phyloP scores from a whole-genome alignment of 2,113 vertebrate genomes.

The Pachyramphus minor region DNA sequence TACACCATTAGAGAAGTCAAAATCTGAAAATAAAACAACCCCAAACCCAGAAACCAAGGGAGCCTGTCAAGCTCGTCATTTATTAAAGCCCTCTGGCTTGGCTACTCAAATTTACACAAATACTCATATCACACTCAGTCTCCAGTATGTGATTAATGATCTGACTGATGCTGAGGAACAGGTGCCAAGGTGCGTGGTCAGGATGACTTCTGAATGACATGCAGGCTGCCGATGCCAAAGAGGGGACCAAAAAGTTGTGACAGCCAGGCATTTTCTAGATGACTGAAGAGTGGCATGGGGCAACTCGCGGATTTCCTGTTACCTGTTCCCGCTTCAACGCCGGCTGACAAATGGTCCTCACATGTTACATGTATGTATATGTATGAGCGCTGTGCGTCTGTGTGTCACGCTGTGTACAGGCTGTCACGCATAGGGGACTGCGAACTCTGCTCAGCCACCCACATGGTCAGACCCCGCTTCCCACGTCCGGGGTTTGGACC shows the following conservation, averaged over 20 bases:
- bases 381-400: not conserved
- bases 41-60: not conserved
- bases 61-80: not conserved
- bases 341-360: not conserved
- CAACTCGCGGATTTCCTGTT: not conserved
- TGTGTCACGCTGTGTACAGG: no score
- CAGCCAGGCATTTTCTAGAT: not conserved
- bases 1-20: accelerated
- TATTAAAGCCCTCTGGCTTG: not conserved
- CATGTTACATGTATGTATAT: accelerated
- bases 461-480: not conserved
- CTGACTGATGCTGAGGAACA: not conserved
- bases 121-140: accelerated
- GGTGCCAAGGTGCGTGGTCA: not conserved
- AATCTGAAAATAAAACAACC: not conserved
- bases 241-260: not conserved
- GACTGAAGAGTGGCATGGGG: accelerated
- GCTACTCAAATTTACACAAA: not conserved
- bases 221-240: not conserved
- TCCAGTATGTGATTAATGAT: accelerated
- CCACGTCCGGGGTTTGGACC: not conserved
- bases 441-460: not conserved
- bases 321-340: not conserved
- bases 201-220: accelerated
- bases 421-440: not conserved